phyloP scores from a whole-genome alignment of 2,113 vertebrate species.

The Dendropsophus ebraccatus region DNA sequence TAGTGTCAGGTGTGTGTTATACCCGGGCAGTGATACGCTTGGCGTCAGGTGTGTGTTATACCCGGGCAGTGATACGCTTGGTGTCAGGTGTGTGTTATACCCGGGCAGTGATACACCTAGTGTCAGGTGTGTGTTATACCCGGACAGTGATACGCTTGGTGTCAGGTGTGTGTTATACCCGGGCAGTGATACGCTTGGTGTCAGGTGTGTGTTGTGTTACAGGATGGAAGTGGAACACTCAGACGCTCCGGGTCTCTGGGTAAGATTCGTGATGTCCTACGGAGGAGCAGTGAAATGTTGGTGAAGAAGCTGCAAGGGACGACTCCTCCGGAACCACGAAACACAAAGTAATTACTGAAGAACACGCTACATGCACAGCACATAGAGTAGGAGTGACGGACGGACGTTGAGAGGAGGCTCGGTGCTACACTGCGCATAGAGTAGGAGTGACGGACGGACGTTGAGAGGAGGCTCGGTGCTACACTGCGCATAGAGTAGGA shows the following conservation, averaged over 20 bases:
- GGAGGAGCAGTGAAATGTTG: constrained; percentile 93
- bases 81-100: background rate
- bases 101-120: background rate
- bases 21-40: background rate
- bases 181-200: background rate
- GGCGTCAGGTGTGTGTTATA: background rate
- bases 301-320: constrained; percentile 95
- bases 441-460: background rate
- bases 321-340: constrained; percentile 82
- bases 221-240: constrained; percentile 91
- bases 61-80: background rate
- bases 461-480: background rate
- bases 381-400: background rate
- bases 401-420: background rate
- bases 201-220: constrained; percentile 49
- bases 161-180: background rate
- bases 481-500: too few species aligned
- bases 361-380: background rate
- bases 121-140: background rate
- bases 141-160: background rate
- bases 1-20: background rate
- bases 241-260: constrained; percentile 91
- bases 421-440: too few species aligned
- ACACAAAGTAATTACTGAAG: constrained; percentile 70
- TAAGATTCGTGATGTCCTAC: constrained; percentile 89